These are phyloP conservation scores for Adineta ricciae DNA, from an alignment of 2,888 invertebrate species.

Conservation along the genomic window DNA sequence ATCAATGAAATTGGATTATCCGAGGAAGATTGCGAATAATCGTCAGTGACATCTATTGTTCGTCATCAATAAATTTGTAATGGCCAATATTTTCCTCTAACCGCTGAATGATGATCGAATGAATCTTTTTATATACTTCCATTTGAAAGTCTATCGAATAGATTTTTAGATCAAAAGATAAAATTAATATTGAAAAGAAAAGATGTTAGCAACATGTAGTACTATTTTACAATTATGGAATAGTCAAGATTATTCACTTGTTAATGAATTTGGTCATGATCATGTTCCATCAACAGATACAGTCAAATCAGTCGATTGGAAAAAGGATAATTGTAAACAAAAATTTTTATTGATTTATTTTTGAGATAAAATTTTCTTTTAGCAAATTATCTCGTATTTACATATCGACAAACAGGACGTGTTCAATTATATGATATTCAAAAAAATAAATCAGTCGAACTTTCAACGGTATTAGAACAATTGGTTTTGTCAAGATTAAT, in stretches of 20 bases:
- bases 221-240: slow-evolving; percentile 12
- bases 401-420: not conserved
- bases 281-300: not conserved
- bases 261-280: not conserved
- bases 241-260: not conserved
- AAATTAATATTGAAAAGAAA: not conserved
- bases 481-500: not conserved
- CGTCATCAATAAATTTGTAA: no score
- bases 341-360: no score
- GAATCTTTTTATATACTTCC: no score
- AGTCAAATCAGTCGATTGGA: not conserved
- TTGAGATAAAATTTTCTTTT: no score
- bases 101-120: no score
- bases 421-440: slow-evolving; percentile 16
- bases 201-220: not conserved
- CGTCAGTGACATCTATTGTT: no score
- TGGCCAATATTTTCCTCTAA: no score
- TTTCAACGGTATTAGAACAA: not conserved
- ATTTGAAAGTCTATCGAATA: no score
- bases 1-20: not conserved
- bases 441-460: slow-evolving; percentile 13
- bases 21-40: not conserved
- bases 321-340: not conserved
- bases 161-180: no score
- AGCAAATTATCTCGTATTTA: slow-evolving; percentile 6